These are phyloP conservation scores for Falco biarmicus DNA, from an alignment of 2,797 vertebrate genomes.

Conservation along the genomic window DNA sequence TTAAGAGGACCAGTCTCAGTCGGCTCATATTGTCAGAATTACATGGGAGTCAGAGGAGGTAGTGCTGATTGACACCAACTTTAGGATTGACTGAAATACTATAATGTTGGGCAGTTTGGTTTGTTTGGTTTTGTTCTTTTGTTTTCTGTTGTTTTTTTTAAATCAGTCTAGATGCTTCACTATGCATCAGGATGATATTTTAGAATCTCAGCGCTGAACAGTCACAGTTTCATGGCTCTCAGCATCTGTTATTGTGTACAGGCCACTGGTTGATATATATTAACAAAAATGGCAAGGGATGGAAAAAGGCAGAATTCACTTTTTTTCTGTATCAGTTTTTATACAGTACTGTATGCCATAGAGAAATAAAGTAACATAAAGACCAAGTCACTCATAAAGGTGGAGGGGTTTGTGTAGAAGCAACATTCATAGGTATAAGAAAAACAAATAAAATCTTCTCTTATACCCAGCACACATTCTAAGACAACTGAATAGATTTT, in stretches of 20 bases:
- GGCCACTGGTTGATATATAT: background rate
- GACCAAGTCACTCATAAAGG: background rate
- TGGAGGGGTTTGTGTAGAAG: accelerated
- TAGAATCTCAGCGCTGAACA: background rate
- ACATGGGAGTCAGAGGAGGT: background rate
- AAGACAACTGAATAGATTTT: background rate
- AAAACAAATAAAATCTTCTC: background rate
- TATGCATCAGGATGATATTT: background rate
- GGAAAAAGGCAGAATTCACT: background rate
- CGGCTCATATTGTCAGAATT: background rate
- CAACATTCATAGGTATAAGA: background rate
- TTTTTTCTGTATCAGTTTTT: background rate
- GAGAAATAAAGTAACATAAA: background rate
- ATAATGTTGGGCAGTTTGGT: background rate
- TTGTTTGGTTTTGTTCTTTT: background rate
- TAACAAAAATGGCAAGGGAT: background rate
- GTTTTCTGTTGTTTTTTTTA: background rate
- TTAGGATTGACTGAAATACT: background rate
- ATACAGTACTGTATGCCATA: background rate
- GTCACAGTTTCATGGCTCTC: background rate
- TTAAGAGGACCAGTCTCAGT: background rate
- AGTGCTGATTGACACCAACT: background rate
- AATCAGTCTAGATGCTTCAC: background rate
- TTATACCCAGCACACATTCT: background rate
- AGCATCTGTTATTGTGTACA: background rate